Conservation (phyloP, 2,888 invertebrate species). For the Margaritifera margaritifera region DNA sequence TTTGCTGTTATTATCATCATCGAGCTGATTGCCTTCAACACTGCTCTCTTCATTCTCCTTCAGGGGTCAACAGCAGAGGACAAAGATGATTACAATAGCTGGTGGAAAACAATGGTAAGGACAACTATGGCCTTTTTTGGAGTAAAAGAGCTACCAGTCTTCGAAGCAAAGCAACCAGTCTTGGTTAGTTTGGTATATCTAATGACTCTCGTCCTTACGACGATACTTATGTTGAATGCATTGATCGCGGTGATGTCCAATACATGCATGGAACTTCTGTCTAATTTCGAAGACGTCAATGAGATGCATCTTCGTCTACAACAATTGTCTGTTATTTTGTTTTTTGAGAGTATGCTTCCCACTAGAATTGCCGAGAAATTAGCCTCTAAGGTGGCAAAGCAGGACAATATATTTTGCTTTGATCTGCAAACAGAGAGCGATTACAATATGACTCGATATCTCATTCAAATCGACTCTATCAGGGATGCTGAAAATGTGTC, state of each 20-base stretch:
- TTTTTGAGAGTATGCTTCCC: slow-evolving; percentile 36
- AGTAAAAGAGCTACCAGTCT: slow-evolving; percentile 36
- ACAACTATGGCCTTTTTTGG: slow-evolving; percentile 56
- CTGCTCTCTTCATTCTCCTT: slow-evolving; percentile 54
- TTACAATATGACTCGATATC: too few species aligned
- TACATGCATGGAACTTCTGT: slow-evolving; percentile 42
- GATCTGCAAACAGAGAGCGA: too few species aligned
- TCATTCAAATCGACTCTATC: too few species aligned
- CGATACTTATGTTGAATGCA: slow-evolving; percentile 50
- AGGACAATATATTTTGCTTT: too few species aligned
- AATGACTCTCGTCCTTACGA: slow-evolving; percentile 45
- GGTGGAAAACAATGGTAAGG: slow-evolving; percentile 38
- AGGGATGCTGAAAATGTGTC: too few species aligned
- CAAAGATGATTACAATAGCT: slow-evolving; percentile 25
- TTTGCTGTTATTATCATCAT: slow-evolving; percentile 47
- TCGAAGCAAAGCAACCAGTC: slow-evolving; percentile 37
- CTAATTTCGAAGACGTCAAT: slow-evolving; percentile 29
- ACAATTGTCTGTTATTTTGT: slow-evolving; percentile 34
- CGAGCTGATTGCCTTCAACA: slow-evolving; percentile 49
- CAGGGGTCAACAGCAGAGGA: slow-evolving; percentile 21
- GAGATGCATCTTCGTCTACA: slow-evolving; percentile 41
- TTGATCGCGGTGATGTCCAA: slow-evolving; percentile 55
- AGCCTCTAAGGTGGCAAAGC: too few species aligned
- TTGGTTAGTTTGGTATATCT: slow-evolving; percentile 42
- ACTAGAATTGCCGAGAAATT: too few species aligned